Percentiles rank a stretch among this genome's conserved stretches.
phyloP scores from a whole-genome alignment of 2,888 invertebrate species.

The Ectropis crepuscularia region DNA sequence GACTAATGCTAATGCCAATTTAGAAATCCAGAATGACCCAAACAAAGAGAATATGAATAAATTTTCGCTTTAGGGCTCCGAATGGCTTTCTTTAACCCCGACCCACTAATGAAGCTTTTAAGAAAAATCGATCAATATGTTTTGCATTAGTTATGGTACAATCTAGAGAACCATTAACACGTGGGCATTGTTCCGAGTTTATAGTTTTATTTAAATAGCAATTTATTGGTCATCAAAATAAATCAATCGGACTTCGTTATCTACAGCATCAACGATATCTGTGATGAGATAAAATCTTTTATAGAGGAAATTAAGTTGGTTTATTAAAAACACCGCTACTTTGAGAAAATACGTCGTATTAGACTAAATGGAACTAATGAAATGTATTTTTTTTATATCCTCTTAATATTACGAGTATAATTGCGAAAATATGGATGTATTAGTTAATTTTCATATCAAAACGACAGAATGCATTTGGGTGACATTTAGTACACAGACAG shows the following conservation, averaged over 20 bases:
- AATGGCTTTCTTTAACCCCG: constrained; percentile 61
- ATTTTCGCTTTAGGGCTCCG: constrained; percentile 47
- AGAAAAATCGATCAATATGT: constrained; percentile 47
- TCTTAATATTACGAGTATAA: no score
- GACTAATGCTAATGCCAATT: constrained; percentile 64
- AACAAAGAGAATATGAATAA: constrained; percentile 59
- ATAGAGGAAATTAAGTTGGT: background rate
- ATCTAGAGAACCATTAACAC: constrained; percentile 4
- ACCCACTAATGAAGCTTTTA: constrained; percentile 47
- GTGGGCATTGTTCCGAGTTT: constrained; percentile 34
- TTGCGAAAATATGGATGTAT: no score
- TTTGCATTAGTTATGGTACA: constrained; percentile 44
- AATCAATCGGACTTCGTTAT: background rate
- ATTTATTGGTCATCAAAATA: constrained; percentile 6
- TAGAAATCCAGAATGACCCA: constrained; percentile 54
- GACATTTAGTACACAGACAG: no score
- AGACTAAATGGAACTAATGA: no score
- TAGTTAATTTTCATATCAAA: no score
- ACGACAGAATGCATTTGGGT: no score
- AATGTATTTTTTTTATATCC: no score
- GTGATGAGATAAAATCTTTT: background rate
- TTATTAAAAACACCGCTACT: no score
- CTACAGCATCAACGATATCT: background rate
- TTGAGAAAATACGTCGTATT: no score
- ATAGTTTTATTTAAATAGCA: constrained; percentile 20